Base-by-base conservation (phyloP, 2,113 vertebrate species). In the Ranitomeya variabilis region DNA sequence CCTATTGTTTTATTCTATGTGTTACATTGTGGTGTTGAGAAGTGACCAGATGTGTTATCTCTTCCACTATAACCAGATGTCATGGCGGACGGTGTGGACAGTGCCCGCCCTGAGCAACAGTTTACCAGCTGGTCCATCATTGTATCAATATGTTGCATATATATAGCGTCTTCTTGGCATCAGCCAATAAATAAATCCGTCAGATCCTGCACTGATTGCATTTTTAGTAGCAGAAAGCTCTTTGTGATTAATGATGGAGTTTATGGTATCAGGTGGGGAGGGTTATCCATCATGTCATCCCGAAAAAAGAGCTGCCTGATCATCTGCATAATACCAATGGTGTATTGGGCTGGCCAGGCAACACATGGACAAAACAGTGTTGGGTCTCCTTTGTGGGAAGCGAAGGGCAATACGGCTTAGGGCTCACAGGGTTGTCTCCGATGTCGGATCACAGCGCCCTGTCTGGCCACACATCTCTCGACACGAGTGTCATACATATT, bases 91-190 rank as follows among this genome's bases (percentile, higher is more conserved):
- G 10, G 10, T 2, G 23, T 2, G 6, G 26, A 37, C 62, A 82
- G 31, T 21, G 37, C n/a, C 51, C 13, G 26, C 37, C 18, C 79
- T 0, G 26, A 55, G 45, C 51, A 54, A 14, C 21, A 78, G 37
- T 78, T 78, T 54, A 19, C 45, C 31, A 19, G 7, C 31, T 82
- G 62, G 4, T 64, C 16, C 3, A 82, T 54, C 45, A 54, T 23
- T 10, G 11, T 18, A n/a, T 84, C 51, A 80, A 14, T 67, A 26
- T 78, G 73, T 62, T 77, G 45, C 80, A 31, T 76, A 76, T 71
- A 26, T 60, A 88, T 83, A 84, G 74, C n/a, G 80, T 88, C 21
- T 45, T 37, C 71, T 26, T 88, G 64, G 71, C 51, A 77, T 84
- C 57, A 2, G 18, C 14, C 31, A 31, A 69, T 83, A 83, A 88